Evolutionary conservation across 2,888 invertebrate genomes (phyloP).

Genomic region (Steinernema scapterisci): DNA sequence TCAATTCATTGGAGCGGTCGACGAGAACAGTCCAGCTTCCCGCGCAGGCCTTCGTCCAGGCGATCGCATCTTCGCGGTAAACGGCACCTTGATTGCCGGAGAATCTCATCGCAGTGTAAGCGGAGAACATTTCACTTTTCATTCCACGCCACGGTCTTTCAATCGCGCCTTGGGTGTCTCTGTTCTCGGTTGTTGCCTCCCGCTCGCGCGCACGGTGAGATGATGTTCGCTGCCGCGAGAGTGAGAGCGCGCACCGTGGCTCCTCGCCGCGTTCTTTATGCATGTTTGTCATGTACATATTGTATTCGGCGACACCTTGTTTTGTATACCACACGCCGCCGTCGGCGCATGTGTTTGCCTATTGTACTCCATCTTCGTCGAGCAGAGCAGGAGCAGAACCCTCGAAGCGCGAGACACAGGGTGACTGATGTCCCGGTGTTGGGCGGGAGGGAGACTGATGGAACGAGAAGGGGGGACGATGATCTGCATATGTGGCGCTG

Average conservation of each 20-base stretch:
- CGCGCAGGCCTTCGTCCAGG: conserved; percentile 57
- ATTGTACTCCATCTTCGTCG: conserved; percentile 25
- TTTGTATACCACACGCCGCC: not conserved
- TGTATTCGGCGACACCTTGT: conserved; percentile 20
- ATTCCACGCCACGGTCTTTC: not conserved
- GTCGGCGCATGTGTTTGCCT: conserved; percentile 19
- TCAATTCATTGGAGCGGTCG: conserved; percentile 64
- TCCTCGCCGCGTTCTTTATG: not conserved
- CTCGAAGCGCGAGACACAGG: not conserved
- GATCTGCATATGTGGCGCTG: conserved; percentile 15
- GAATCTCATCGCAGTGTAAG: conserved; percentile 61
- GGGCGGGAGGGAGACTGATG: no score
- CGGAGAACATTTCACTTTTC: no score
- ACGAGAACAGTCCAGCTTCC: conserved; percentile 50
- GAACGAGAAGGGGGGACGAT: no score
- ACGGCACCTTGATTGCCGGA: conserved; percentile 60
- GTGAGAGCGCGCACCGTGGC: no score
- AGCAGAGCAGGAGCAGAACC: not conserved
- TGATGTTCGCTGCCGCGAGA: no score
- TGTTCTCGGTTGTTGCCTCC: no score
- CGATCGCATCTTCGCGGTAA: conserved; percentile 66
- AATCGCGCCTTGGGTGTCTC: not conserved
- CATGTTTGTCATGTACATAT: conserved; percentile 29
- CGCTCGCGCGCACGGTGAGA: not conserved
- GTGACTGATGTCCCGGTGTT: no score